phyloP scores from a whole-genome alignment of 2,113 vertebrate genomes.

The Addax nasomaculatus region DNA sequence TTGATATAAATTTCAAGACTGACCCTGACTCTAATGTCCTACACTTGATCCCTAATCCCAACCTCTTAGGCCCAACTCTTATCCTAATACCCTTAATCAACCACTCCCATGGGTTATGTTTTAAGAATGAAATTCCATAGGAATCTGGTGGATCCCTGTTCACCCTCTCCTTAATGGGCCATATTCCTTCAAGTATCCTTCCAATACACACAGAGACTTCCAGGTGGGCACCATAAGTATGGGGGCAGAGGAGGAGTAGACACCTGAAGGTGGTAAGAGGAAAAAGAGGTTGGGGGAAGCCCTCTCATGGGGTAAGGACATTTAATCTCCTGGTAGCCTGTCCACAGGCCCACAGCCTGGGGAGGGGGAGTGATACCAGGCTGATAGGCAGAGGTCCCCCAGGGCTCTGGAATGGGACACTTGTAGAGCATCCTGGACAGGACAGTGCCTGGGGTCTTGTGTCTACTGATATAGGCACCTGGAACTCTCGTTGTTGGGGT shows the following conservation, averaged over 20 bases:
- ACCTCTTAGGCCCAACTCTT: background rate
- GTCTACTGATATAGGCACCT: background rate
- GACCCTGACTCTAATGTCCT: background rate
- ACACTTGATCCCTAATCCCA: background rate
- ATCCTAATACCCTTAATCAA: background rate
- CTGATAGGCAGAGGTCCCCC: background rate
- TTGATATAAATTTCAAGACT: background rate
- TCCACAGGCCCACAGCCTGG: background rate
- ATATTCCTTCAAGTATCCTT: background rate
- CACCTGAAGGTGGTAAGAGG: background rate
- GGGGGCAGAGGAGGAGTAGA: background rate
- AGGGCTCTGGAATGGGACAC: background rate
- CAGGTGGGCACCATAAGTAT: background rate
- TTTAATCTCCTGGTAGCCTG: background rate
- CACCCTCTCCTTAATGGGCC: background rate
- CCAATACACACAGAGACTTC: background rate
- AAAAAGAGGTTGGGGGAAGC: background rate
- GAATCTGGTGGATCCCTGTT: background rate
- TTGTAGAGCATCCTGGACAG: background rate
- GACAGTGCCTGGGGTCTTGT: background rate
- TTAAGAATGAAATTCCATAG: background rate
- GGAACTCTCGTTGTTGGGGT: background rate
- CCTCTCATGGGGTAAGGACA: background rate
- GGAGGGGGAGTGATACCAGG: background rate
- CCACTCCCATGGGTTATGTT: background rate